A percentile compares a stretch with the other conserved stretches of the same genome.
These are phyloP conservation scores for Halictus ligatus DNA, from an alignment of 2,888 invertebrate species.

Conservation along the genomic window DNA sequence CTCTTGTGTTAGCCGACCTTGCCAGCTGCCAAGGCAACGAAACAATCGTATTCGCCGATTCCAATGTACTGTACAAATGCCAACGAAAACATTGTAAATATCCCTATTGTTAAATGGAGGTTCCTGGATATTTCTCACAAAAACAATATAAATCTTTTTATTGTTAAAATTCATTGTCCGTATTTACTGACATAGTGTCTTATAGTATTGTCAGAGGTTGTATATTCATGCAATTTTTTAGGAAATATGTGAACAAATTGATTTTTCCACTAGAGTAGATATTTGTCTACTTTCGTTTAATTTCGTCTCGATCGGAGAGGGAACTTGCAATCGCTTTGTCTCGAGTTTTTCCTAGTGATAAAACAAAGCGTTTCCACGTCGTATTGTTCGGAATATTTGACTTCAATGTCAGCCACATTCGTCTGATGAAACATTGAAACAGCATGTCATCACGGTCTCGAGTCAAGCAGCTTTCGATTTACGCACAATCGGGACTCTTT, in stretches of 20 bases:
- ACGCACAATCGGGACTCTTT: background rate
- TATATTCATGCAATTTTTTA: background rate
- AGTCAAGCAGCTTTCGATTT: background rate
- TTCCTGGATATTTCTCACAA: no score
- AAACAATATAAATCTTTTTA: no score
- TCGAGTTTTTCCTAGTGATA: background rate
- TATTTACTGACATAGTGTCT: no score
- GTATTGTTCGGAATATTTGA: background rate
- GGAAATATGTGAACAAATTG: background rate
- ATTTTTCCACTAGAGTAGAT: background rate
- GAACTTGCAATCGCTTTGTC: background rate
- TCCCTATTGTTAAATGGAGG: no score
- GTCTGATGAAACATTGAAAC: slow-evolving; percentile 37
- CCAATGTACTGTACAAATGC: no score
- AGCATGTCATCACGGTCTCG: background rate
- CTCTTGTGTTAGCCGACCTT: background rate
- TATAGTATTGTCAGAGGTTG: no score
- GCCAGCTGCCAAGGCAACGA: background rate
- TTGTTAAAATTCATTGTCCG: no score
- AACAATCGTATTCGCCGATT: background rate
- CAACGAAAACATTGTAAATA: no score
- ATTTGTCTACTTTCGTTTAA: background rate
- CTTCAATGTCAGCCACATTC: slow-evolving; percentile 18
- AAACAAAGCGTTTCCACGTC: background rate
- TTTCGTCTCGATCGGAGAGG: background rate